phyloP scores from a whole-genome alignment of 2,888 invertebrate species.

The Noctua comes region DNA sequence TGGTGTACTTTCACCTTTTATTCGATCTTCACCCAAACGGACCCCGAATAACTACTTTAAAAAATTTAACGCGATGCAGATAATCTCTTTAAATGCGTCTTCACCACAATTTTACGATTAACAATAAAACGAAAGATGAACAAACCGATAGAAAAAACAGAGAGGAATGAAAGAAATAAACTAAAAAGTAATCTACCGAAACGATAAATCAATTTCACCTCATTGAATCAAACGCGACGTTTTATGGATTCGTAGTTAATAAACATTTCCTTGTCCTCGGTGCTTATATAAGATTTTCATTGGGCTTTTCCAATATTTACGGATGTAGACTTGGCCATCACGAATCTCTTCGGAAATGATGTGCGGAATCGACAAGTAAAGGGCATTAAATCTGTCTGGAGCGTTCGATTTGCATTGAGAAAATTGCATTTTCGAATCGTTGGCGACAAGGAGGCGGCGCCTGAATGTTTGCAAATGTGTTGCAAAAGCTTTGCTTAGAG shows the following conservation, averaged over 20 bases:
- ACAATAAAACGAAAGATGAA: conserved; percentile 23
- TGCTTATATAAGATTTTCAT: conserved; percentile 35
- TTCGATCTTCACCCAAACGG: not conserved
- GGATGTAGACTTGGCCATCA: conserved; percentile 71
- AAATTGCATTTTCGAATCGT: conserved; percentile 88
- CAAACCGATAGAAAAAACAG: conserved; percentile 23
- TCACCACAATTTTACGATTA: not conserved
- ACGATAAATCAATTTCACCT: conserved; percentile 53
- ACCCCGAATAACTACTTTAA: not conserved
- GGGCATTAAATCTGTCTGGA: conserved; percentile 88
- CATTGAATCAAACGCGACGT: conserved; percentile 53
- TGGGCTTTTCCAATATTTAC: conserved; percentile 54
- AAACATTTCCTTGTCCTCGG: conserved; percentile 39
- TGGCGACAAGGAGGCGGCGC: conserved; percentile 79
- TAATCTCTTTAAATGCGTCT: conserved; percentile 35
- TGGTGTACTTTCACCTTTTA: conserved; percentile 6
- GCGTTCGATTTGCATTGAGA: conserved; percentile 88
- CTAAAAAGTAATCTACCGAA: conserved; percentile 50
- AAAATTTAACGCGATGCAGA: conserved; percentile 18
- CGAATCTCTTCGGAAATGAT: conserved; percentile 83
- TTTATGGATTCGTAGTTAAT: conserved; percentile 46
- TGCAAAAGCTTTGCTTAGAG: conserved; percentile 79
- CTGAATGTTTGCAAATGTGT: conserved; percentile 83
- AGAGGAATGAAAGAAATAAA: conserved; percentile 44
- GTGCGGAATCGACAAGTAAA: conserved; percentile 86